phyloP scores from a whole-genome alignment of 2,113 vertebrate genomes.

The Columba livia region DNA sequence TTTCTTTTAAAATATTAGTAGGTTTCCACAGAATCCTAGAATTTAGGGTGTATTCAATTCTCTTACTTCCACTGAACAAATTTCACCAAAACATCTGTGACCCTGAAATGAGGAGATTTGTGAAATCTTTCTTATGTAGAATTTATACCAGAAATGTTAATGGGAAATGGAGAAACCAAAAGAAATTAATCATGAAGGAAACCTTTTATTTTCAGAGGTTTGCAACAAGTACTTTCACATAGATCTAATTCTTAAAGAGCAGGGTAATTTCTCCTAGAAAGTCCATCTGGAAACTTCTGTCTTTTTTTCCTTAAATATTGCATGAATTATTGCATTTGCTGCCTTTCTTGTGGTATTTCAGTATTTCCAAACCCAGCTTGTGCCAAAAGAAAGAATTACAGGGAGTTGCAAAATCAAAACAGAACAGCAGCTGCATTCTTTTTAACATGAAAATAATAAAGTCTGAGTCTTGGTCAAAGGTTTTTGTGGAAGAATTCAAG shows the following conservation, averaged over 20 bases:
- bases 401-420: neutral
- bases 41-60: neutral
- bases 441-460: neutral
- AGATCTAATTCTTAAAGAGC: neutral
- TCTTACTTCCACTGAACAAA: neutral
- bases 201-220: neutral
- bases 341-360: neutral
- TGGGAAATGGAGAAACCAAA: constrained; percentile 4
- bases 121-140: neutral
- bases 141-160: constrained; percentile 12
- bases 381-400: neutral
- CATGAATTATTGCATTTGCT: neutral
- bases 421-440: neutral
- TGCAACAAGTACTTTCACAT: neutral
- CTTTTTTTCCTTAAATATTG: neutral
- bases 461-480: neutral
- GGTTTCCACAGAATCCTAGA: neutral
- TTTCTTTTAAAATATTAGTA: neutral
- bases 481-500: neutral
- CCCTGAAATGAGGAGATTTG: neutral
- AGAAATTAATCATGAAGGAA: neutral
- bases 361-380: neutral
- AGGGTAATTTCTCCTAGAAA: neutral
- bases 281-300: neutral
- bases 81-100: neutral